Conservation (phyloP, 2,797 vertebrate genomes). For the Petrocephalus sullivani region DNA sequence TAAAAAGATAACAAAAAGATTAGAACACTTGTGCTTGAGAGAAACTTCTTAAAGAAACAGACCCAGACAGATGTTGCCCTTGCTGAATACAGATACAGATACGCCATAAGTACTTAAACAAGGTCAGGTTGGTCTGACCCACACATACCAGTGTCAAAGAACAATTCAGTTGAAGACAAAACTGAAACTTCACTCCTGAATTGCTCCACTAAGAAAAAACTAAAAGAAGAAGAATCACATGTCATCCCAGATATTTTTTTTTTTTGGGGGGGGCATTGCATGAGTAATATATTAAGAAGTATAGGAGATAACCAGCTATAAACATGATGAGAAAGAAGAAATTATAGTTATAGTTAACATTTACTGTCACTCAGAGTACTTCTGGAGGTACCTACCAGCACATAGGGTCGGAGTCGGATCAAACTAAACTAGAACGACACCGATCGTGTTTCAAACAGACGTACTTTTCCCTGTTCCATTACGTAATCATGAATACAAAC, state of each 20-base stretch:
- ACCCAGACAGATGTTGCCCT: background rate
- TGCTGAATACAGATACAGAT: background rate
- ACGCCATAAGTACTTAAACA: background rate
- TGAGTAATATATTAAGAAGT: background rate
- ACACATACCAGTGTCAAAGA: background rate
- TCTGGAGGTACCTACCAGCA: too few relatives aligned
- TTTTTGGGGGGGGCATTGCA: background rate
- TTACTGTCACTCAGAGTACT: background rate
- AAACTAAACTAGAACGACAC: background rate
- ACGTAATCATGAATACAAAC: background rate
- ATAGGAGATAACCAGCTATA: background rate
- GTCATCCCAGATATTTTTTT: background rate
- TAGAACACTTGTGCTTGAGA: background rate
- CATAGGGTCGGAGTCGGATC: background rate
- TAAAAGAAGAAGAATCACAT: background rate
- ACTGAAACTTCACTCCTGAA: background rate
- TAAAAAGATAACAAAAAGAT: background rate
- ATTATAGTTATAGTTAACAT: background rate
- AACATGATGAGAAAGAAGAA: background rate
- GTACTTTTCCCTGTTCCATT: background rate
- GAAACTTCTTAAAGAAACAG: background rate
- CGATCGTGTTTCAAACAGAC: background rate
- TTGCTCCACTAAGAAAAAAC: background rate
- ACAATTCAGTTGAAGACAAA: slow-evolving; percentile 1
- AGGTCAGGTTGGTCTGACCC: background rate